Conservation (phyloP, 2,113 vertebrate species). For the Tamias sibiricus region DNA sequence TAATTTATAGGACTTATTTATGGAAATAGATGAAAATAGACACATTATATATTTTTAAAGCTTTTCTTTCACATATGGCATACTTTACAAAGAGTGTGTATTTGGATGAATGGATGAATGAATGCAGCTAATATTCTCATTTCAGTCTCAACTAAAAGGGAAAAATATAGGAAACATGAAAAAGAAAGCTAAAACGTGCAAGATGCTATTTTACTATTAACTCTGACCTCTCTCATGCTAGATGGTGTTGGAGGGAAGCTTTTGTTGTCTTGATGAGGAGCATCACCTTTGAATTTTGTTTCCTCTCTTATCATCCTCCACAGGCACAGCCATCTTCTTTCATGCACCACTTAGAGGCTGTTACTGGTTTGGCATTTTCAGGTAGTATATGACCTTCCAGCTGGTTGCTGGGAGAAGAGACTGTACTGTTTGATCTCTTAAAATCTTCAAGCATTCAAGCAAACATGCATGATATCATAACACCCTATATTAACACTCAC, state of each 20-base stretch:
- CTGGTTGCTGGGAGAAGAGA: background rate
- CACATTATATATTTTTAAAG: slow-evolving; percentile 70
- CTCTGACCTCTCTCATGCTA: slow-evolving; percentile 37
- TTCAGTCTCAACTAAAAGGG: slow-evolving; percentile 47
- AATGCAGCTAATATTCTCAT: slow-evolving; percentile 67
- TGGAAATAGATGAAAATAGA: slow-evolving; percentile 72
- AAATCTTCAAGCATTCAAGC: background rate
- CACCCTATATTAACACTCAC: background rate
- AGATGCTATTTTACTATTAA: slow-evolving; percentile 37
- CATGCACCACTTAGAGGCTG: background rate
- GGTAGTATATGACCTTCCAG: background rate
- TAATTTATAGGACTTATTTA: slow-evolving; percentile 71
- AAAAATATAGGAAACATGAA: background rate
- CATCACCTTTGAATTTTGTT: slow-evolving; percentile 51
- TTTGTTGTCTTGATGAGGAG: slow-evolving; percentile 23
- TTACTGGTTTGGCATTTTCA: slow-evolving; percentile 21
- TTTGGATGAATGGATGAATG: slow-evolving; percentile 62
- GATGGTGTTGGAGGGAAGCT: slow-evolving; percentile 37
- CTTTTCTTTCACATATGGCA: slow-evolving; percentile 63
- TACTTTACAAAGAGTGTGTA: slow-evolving; percentile 25
- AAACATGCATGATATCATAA: background rate
- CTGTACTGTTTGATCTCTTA: slow-evolving; percentile 1
- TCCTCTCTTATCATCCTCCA: background rate
- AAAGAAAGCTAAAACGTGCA: slow-evolving; percentile 39
- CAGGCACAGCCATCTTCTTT: background rate